A percentile compares a stretch with the other conserved stretches of the same genome.
Conservation (phyloP, 2,888 invertebrate genomes). For the Cenopis cana region DNA sequence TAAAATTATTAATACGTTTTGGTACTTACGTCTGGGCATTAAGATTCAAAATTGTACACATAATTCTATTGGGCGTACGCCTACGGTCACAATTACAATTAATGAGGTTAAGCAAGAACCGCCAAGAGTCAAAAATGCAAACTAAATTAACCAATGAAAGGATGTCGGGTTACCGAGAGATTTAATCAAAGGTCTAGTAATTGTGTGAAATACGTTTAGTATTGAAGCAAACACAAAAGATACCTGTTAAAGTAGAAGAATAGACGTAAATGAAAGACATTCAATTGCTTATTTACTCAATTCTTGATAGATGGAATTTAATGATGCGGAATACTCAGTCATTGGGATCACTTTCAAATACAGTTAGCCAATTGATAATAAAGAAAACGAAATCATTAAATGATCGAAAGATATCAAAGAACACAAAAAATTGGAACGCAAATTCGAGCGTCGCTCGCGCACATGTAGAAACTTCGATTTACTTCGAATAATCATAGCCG, state of each 20-base stretch:
- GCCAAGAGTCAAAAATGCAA: slow-evolving; percentile 26
- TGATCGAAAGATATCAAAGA: not conserved
- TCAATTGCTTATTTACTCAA: not conserved
- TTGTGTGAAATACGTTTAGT: not conserved
- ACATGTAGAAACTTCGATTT: slow-evolving; percentile 16
- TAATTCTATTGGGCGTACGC: slow-evolving; percentile 12
- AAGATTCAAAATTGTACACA: not conserved
- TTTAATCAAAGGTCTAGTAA: slow-evolving; percentile 6
- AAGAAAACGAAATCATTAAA: not conserved
- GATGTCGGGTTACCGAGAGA: slow-evolving; percentile 13
- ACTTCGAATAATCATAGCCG: slow-evolving; percentile 20
- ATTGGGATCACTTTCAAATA: too few relatives aligned
- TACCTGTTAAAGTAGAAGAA: not conserved
- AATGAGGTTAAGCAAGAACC: slow-evolving; percentile 34
- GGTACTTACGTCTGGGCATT: not conserved
- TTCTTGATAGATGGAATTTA: too few relatives aligned
- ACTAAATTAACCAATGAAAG: slow-evolving; percentile 16
- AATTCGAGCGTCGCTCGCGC: slow-evolving; percentile 2
- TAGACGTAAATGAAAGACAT: not conserved
- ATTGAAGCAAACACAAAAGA: not conserved
- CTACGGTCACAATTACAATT: slow-evolving; percentile 28
- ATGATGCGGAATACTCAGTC: too few relatives aligned
- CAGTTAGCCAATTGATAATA: too few relatives aligned
- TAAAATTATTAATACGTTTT: not conserved
- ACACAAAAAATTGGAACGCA: not conserved